Evolutionary conservation across 1,140 invertebrate species (phyloP), one percentile per base, ranked within the genome.

Genomic region (Hycleus phaleratus): DNA sequence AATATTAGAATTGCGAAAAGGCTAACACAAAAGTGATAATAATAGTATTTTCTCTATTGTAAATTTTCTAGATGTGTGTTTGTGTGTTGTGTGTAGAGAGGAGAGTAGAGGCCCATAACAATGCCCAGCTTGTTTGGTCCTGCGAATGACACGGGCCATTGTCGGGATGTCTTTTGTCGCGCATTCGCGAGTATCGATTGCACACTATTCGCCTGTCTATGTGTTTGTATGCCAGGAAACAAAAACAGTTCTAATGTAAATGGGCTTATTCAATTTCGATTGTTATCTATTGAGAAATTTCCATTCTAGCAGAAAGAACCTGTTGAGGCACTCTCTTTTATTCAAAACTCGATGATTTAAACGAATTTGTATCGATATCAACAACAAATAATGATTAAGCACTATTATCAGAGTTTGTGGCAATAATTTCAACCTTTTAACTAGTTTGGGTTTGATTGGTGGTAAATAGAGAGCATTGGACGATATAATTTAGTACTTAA

Each of bases 201-300:
- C 62, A 32, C 32, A 49, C 59, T 61, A 59, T 61, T 59, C 54
- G 61, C 59, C 50, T 1, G 32, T 4, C 32, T 32, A 38, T 64
- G 46, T 51, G 56, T 62, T 62, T 59, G 42, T 54, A 32, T 46
- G 59, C 32, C 32, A 32, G 4, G 49, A 57, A 61, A 57, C 58
- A 64, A 64, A 32, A 64, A 64, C 60, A 45, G 46, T 58, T 58
- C 61, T 60, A 63, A 60, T 63, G 61, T 63, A 63, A 60, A 63
- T 60, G 18, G 18, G 54, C 56, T 32, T 56, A 60, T 63, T 60
- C 49, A 63, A 56, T 62, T 56, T 26, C 11, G 51, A 58, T 58
- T 50, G 55, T 58, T 54, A 62, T 58, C 58, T 59, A 59, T 55
- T 54, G 56, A 55, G 56, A 60, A 55, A 56, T 58, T 59, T 60